A percentile compares a stretch with the other conserved stretches of the same genome.
Conservation (phyloP, 2,888 invertebrate species). For the Tinea semifulvella region DNA sequence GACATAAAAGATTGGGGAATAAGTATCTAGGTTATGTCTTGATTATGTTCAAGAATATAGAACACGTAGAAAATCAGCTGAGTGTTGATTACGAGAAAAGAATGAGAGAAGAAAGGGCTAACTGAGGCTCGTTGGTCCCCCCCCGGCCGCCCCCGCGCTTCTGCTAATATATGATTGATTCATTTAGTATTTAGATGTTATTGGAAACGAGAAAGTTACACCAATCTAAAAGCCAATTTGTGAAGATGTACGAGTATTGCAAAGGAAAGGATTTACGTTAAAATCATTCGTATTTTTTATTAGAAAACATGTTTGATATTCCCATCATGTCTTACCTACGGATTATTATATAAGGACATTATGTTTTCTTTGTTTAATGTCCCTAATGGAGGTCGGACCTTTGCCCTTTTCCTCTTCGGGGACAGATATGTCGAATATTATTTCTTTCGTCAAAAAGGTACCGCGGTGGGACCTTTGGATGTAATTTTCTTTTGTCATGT, state of each 20-base stretch:
- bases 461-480: background rate
- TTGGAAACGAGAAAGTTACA: constrained; percentile 7
- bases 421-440: constrained; percentile 44
- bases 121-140: constrained; percentile 2
- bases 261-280: constrained; percentile 1
- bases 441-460: constrained; percentile 36
- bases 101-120: constrained; percentile 8
- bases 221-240: constrained; percentile 5
- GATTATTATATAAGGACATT: constrained; percentile 11
- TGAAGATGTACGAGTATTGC: constrained; percentile 1
- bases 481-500: constrained; percentile 9
- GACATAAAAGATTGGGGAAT: background rate
- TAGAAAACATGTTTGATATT: constrained; percentile 8
- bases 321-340: constrained; percentile 10
- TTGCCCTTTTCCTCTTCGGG: constrained; percentile 47
- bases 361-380: constrained; percentile 40
- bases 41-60: constrained; percentile 7
- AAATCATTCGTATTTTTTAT: background rate
- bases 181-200: constrained; percentile 7
- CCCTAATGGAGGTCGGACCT: constrained; percentile 45
- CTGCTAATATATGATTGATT: constrained; percentile 6
- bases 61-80: constrained; percentile 1
- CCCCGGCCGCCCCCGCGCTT: background rate
- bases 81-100: constrained; percentile 9
- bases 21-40: constrained; percentile 9